Conservation (phyloP, 2,113 vertebrate species). For the Heloderma charlesbogerti region DNA sequence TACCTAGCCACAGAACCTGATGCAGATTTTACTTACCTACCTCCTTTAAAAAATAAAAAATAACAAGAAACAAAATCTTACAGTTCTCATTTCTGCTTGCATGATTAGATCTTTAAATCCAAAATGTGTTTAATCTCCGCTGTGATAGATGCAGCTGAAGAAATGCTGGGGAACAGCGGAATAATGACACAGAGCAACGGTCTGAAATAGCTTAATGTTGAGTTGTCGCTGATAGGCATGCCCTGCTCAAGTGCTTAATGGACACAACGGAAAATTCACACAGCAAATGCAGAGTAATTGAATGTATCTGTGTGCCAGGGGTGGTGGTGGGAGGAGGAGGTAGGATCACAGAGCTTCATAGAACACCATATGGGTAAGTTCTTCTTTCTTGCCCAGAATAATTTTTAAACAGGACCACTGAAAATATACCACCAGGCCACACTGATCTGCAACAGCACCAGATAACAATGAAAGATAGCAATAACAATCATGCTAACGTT, state of each 20-base stretch:
- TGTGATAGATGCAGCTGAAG: not conserved
- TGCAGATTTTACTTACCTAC: not conserved
- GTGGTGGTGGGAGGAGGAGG: too few relatives aligned
- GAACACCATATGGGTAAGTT: too few relatives aligned
- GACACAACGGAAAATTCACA: not conserved
- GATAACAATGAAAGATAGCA: too few relatives aligned
- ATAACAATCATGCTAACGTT: too few relatives aligned
- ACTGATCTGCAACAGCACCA: too few relatives aligned
- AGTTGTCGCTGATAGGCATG: not conserved
- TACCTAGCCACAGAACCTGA: not conserved
- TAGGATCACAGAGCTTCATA: not conserved
- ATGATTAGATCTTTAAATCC: conserved; percentile 47
- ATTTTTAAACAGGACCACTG: too few relatives aligned
- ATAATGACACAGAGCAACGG: not conserved
- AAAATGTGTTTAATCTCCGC: conserved; percentile 8
- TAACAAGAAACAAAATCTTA: too few relatives aligned
- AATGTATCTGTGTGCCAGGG: not conserved
- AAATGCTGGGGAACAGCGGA: conserved; percentile 13
- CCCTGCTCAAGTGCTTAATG: not conserved
- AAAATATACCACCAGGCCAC: too few relatives aligned
- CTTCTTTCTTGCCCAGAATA: too few relatives aligned
- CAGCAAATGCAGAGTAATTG: not conserved
- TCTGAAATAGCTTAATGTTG: not conserved
- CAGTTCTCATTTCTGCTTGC: conserved; percentile 41
- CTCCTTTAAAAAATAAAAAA: not conserved